Evolutionary conservation across 2,113 vertebrate species (phyloP).

Genomic region (Nyctibius bracteatus): DNA sequence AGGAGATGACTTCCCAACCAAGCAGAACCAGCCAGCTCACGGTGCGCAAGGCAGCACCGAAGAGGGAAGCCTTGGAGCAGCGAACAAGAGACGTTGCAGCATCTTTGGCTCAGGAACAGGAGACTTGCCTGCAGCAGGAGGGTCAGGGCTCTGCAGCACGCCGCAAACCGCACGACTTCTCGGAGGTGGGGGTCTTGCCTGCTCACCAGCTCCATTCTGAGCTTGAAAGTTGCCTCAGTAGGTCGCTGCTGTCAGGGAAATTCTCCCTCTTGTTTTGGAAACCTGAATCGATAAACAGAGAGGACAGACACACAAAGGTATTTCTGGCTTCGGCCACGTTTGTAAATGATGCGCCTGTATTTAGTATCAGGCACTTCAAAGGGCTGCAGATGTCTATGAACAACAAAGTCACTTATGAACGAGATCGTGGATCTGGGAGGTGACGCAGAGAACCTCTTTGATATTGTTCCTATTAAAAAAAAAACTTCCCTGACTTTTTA

Average conservation of each 20-base stretch:
- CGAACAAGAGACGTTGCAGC: not conserved
- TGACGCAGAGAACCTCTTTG: not conserved
- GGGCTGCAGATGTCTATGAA: not conserved
- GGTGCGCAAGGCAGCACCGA: rapidly evolving
- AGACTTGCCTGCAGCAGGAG: slow-evolving; percentile 86
- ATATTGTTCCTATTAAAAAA: not conserved
- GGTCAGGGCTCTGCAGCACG: slow-evolving; percentile 79
- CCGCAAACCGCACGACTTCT: slow-evolving; percentile 79
- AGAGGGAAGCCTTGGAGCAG: not conserved
- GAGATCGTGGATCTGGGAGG: not conserved
- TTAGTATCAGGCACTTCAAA: not conserved
- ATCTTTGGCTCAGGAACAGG: not conserved
- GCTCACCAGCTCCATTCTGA: slow-evolving; percentile 44
- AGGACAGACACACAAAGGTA: not conserved
- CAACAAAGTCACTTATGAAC: not conserved
- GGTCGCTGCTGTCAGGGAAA: not conserved
- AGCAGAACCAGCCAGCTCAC: not conserved
- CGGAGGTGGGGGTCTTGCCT: slow-evolving; percentile 50
- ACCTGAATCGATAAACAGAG: slow-evolving; percentile 14
- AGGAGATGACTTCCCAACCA: not conserved
- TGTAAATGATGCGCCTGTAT: not conserved
- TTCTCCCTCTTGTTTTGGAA: not conserved
- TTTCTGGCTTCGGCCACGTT: not conserved
- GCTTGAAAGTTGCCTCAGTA: not conserved
- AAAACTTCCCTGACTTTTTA: not conserved